Conservation (phyloP, 2,797 vertebrate genomes). For the Lithobates sylvaticus region DNA sequence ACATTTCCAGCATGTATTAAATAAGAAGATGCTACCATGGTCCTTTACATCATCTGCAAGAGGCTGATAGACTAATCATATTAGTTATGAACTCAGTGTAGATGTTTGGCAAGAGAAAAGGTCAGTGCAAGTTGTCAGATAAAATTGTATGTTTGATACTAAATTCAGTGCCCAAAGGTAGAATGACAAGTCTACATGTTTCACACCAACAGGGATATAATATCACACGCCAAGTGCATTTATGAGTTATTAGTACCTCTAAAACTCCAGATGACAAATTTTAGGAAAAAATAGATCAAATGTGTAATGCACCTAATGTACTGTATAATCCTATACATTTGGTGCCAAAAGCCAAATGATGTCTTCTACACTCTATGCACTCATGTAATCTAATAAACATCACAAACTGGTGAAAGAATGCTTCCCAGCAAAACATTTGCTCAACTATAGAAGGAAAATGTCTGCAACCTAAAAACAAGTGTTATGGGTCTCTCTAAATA, state of each 20-base stretch:
- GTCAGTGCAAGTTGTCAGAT: constrained; percentile 41
- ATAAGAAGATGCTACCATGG: constrained; percentile 10
- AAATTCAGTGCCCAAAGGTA: constrained; percentile 12
- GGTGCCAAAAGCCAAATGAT: no score
- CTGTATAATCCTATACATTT: no score
- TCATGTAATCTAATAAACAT: no score
- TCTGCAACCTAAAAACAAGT: no score
- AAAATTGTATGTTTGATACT: constrained; percentile 12
- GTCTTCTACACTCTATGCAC: no score
- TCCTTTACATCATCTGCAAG: constrained; percentile 27
- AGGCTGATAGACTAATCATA: constrained; percentile 45
- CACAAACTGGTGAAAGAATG: no score
- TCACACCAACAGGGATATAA: constrained; percentile 6
- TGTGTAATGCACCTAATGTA: not conserved
- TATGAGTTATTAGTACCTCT: constrained; percentile 1
- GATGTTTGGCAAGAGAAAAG: constrained; percentile 42
- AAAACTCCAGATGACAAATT: not conserved
- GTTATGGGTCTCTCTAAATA: no score
- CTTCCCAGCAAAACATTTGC: no score
- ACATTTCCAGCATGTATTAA: constrained; percentile 5
- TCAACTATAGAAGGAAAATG: no score
- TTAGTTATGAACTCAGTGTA: constrained; percentile 27
- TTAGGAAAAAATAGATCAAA: not conserved
- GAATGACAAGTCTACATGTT: constrained; percentile 16
- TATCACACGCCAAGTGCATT: not conserved